Conservation (phyloP, 2,888 invertebrate genomes). For the Seira sanloemensis region DNA sequence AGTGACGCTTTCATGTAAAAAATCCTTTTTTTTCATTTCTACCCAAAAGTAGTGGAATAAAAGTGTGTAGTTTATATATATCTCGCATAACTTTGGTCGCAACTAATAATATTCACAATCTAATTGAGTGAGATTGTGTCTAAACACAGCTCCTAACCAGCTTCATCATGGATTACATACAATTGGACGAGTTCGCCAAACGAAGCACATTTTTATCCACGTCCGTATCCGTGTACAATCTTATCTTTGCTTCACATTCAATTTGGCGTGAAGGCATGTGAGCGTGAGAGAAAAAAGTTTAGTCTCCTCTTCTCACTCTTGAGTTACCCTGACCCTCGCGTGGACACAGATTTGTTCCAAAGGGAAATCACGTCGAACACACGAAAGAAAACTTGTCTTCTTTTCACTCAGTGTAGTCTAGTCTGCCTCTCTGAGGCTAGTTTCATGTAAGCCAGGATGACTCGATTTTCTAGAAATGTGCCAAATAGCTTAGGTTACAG, state of each 20-base stretch:
- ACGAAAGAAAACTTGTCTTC: too few relatives aligned
- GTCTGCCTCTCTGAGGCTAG: neutral
- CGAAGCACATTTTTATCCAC: neutral
- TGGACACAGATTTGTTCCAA: too few relatives aligned
- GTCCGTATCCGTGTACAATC: neutral
- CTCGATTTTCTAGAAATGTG: slow-evolving; percentile 6
- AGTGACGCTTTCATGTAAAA: neutral
- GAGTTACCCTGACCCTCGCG: neutral
- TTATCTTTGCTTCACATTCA: neutral
- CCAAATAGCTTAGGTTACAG: slow-evolving; percentile 33
- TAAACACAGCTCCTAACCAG: too few relatives aligned
- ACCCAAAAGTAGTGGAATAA: neutral
- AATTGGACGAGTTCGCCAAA: neutral
- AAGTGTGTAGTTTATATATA: neutral
- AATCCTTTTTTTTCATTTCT: neutral
- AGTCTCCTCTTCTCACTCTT: neutral
- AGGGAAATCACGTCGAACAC: too few relatives aligned
- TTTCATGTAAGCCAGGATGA: neutral
- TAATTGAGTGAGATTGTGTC: too few relatives aligned
- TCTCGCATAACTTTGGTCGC: neutral
- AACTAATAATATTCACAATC: neutral
- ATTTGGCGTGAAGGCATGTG: too few relatives aligned
- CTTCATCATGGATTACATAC: too few relatives aligned
- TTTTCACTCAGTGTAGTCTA: neutral
- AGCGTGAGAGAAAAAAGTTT: neutral